Base-by-base conservation (phyloP, 2,797 vertebrate genomes). In the Anniella stebbinsi region DNA sequence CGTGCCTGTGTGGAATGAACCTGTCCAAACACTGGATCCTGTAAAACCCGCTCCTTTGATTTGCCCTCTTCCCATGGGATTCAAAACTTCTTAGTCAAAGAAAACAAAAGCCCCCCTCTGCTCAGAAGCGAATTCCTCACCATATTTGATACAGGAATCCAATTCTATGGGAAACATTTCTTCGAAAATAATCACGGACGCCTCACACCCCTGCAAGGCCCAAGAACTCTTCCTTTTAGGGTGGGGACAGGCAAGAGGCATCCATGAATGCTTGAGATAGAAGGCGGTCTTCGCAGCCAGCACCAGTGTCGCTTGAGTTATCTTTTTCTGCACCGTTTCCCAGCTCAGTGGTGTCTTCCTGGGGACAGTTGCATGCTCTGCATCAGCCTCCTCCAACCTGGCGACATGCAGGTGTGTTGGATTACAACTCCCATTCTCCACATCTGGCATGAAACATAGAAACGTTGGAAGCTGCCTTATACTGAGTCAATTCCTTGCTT, bases 131-230 rank as follows among this genome's bases (percentile, higher is more conserved):
- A 57, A 82, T 82, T 82, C 87, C 78, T 72, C 41, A 33, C 67
- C 73, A 45, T 70, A 81, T 88, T 88, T 88, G 87, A 80, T 70
- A 21, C n/a, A 30, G 78, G 66, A 81, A 88, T 70, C 48, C 67
- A 69, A 78, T 78, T 48, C 48, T 13, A 48, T n/a, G 9, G 33
- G 25, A 67, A 80, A 69, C 28, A 23, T 1, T 25, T 60, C 33
- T 23, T 36, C 8, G 23, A 81, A 81, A 60, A 41, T 18, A 60
- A 28, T 60, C 23, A 70, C 21, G n/a, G 38, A 76, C 23, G 54
- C 25, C 33, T 86, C 25, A 66, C 25, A 66, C 13, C 57, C 45
- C 38, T 77, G 38, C 11, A 30, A 80, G 54, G 33, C 18, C 45
- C 41, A 10, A 75, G 36, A 38, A 54, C 25, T 36, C 54, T 80